These are phyloP conservation scores for Mus musculus DNA, from an alignment of 2,113 vertebrate species.

Conservation along the genomic window DNA sequence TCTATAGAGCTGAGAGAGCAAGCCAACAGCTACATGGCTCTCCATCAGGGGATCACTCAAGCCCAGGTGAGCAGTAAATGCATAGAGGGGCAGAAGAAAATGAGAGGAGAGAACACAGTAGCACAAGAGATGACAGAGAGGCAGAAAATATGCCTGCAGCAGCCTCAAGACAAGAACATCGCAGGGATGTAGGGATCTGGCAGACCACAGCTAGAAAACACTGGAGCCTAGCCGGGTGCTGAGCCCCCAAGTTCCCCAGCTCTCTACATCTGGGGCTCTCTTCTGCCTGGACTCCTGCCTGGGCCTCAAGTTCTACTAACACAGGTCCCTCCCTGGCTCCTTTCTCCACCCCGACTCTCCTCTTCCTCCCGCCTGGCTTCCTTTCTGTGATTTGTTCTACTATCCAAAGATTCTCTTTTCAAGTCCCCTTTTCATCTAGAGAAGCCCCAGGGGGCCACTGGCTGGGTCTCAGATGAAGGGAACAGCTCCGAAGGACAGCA, in stretches of 20 bases:
- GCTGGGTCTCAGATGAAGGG: neutral
- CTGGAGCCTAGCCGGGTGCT: neutral
- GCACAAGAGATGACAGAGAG: neutral
- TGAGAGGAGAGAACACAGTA: neutral
- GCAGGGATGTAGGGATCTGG: neutral
- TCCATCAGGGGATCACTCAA: conserved; percentile 85
- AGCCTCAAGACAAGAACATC: neutral
- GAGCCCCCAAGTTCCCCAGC: neutral
- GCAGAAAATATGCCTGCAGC: fast-evolving
- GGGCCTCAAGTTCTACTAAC: neutral
- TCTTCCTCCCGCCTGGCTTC: neutral
- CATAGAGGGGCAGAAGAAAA: conserved; percentile 55
- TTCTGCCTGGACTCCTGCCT: too few relatives aligned
- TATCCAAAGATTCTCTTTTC: neutral
- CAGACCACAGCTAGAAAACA: neutral
- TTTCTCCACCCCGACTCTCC: neutral
- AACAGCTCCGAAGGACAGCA: neutral
- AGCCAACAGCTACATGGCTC: conserved; percentile 84
- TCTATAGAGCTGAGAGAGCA: conserved; percentile 84
- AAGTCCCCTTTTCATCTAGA: neutral
- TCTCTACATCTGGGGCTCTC: too few relatives aligned
- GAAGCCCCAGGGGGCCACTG: neutral
- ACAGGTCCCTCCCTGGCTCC: fast-evolving
- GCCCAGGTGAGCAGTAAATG: conserved; percentile 83
- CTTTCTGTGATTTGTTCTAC: neutral